Percentiles rank a stretch among this genome's conserved stretches.
Evolutionary conservation across 2,113 vertebrate species (phyloP).

Genomic region (Chloropsis cyanopogon): DNA sequence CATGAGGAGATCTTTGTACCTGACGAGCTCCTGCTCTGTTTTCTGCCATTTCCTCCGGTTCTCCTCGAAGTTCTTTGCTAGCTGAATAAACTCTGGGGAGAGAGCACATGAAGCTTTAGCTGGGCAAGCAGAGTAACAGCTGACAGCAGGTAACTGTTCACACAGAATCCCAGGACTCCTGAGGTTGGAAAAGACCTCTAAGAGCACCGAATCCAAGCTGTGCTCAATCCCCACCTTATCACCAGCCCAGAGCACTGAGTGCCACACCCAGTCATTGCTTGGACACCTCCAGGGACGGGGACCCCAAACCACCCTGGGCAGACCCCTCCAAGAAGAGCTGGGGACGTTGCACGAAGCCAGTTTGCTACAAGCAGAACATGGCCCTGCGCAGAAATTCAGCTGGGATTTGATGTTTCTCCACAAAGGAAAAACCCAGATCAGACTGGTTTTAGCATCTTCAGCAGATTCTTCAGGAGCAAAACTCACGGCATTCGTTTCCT

Average conservation of each 20-base stretch:
- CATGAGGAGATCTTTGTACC: constrained; percentile 85
- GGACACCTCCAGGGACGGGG: neutral
- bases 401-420: fast-evolving
- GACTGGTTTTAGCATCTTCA: neutral
- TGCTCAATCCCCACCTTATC: neutral
- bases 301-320: neutral
- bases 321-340: neutral
- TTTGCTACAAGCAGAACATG: neutral
- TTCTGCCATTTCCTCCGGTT: constrained; percentile 83
- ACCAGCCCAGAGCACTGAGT: neutral
- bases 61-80: constrained; percentile 90
- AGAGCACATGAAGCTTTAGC: fast-evolving
- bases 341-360: neutral
- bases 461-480: neutral
- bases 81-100: constrained; percentile 87
- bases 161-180: neutral
- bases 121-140: neutral
- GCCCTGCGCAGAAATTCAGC: neutral
- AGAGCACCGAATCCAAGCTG: fast-evolving
- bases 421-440: neutral
- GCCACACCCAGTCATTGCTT: fast-evolving
- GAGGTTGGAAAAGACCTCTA: neutral
- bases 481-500: constrained; percentile 88
- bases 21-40: constrained; percentile 80
- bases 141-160: neutral